Evolutionary conservation across 1,140 invertebrate genomes (phyloP), one percentile per base, ranked within the genome.

Genomic region (Condylostylus longicornis): DNA sequence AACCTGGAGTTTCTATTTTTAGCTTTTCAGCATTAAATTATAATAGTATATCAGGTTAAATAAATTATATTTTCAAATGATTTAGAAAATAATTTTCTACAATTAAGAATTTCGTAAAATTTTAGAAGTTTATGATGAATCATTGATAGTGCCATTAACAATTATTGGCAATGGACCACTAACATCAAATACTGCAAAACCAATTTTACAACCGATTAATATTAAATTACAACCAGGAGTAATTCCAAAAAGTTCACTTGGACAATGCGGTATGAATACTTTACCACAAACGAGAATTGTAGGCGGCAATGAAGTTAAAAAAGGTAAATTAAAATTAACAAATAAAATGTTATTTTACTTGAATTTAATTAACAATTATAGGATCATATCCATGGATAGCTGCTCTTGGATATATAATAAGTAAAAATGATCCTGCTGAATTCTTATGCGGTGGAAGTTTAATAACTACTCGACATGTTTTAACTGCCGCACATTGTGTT

Each of bases 401-500:
- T 0, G 69, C 72, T 3, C 59, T 84, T 20, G 79, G 78, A 0
- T 82, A 61, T 42, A n/a, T n/a, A n/a, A n/a, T n/a, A n/a, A n/a
- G n/a, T n/a, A n/a, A n/a, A n/a, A 45, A 41, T 12, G 50, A 53
- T 18, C 78, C 59, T 52, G 46, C 37, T 61, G 64, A 43, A 46
- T 82, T 74, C 67, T 55, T 74, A n/a, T 93, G 87, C 55, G 86
- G 80, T 0, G 86, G 79, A n/a, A 75, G 77, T 19, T 63, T 91
- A 1, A 70, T 93, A 31, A 75, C 75, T 10, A 46, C 65, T 0
- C 60, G 67, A 8, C 84, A 86, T 53, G 66, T 89, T 1, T 42
- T 91, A 3, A 89, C 86, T 2, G 85, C 86, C 5, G 82, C 71
- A 0, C 87, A 90, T 54, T 91, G 86, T 58, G 75, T 90, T 12